A percentile compares a stretch with the other conserved stretches of the same genome.
Conservation (phyloP, 2,797 vertebrate genomes). For the Scomberomorus guttatus region DNA sequence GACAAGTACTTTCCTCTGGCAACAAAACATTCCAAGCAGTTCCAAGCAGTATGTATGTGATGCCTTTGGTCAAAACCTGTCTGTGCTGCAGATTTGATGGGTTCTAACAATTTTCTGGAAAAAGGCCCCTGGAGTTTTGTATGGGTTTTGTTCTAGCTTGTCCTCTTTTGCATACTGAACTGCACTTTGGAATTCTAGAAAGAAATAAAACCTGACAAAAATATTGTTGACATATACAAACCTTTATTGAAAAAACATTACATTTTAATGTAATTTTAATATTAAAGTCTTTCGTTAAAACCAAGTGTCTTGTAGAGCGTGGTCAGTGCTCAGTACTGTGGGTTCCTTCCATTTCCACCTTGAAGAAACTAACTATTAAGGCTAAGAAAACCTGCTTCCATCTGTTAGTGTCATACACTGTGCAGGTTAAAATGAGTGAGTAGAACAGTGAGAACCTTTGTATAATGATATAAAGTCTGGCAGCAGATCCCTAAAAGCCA, state of each 20-base stretch:
- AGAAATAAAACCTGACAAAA: no score
- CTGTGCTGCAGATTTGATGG: no score
- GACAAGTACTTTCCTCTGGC: no score
- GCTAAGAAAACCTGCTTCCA: background rate
- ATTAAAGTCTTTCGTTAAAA: conserved; percentile 47
- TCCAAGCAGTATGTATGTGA: no score
- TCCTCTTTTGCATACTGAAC: no score
- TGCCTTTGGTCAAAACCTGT: no score
- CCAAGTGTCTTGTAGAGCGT: background rate
- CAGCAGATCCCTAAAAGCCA: no score
- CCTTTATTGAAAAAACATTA: conserved; percentile 51
- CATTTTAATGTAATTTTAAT: conserved; percentile 15
- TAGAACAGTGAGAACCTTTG: background rate
- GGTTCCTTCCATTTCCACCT: conserved; percentile 62
- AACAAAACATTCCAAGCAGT: no score
- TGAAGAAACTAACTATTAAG: conserved; percentile 6
- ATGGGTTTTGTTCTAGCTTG: no score
- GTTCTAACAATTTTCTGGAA: no score
- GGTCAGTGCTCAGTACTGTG: conserved; percentile 24
- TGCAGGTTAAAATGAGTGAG: background rate
- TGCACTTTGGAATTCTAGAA: no score
- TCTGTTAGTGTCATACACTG: background rate
- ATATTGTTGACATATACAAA: background rate
- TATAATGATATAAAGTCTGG: background rate
- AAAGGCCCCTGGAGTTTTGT: no score